Base-by-base conservation (phyloP, 2,113 vertebrate species). In the Polypterus senegalus region DNA sequence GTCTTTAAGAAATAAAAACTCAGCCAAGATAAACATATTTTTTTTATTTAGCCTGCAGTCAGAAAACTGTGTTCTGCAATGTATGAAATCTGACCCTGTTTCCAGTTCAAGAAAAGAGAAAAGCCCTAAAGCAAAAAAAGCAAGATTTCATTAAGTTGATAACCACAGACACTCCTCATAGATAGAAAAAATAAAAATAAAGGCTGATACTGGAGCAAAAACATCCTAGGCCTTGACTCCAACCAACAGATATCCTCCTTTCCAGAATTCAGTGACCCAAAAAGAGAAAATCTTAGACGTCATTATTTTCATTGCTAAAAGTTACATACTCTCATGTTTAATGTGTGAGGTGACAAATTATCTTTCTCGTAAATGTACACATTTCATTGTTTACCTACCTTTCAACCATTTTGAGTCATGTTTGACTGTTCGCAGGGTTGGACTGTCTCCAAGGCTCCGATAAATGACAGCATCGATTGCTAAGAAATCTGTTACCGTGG, bases 341-440 rank as follows among this genome's bases (percentile, higher is more conserved):
- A 27, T 27, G 27, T 27, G 27, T 27, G 27, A 27, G 27, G 27
- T 2, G 27, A 27, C n/a, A 27, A 27, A 27, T 27, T 27, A 27
- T 27, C 27, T 27, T 27, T 27, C 27, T 27, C 27, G 27, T 27
- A n/a, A 27, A 56, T 56, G 54, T n/a, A 56, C 46, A 48, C 47
- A 57, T 67, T 57, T 51, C 49, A 57, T 73, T 76, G 61, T 74
- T 72, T 71, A 63, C 79, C 86, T 79, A 98, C 96, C 96, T 96
- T 99, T 99, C 73, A 99, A 76, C 94, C 96, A 99, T 75, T 98
- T 99, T 59, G 94, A 98, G 81, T 99, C 96, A 11, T 99, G 95
- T 80, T 99, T 99, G 77, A 99, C 96, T 55, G 94, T 99, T 76
- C 96, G 87, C 70, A 99, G 81, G 57, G 96, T 99, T 55, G 92